Evolutionary conservation across 2,113 vertebrate species (phyloP).

Genomic region (Sylvia atricapilla): DNA sequence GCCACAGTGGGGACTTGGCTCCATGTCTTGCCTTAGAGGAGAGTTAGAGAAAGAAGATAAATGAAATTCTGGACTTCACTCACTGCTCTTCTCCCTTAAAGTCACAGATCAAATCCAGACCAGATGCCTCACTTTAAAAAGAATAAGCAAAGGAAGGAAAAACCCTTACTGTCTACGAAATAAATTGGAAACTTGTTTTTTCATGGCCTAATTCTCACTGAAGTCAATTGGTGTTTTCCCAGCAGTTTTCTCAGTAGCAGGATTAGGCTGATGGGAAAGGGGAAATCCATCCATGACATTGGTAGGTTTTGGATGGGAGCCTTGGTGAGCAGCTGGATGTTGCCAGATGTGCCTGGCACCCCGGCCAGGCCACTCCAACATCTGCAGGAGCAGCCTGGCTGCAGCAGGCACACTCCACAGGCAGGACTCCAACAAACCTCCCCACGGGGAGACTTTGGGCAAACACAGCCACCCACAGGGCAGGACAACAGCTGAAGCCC

Average conservation of each 20-base stretch:
- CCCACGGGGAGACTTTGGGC: neutral
- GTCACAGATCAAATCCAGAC: conserved; percentile 51
- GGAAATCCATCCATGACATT: fast-evolving
- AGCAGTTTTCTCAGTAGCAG: neutral
- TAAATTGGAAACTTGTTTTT: conserved; percentile 40
- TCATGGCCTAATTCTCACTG: neutral
- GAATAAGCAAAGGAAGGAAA: neutral
- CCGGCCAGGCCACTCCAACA: neutral
- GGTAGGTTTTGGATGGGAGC: neutral
- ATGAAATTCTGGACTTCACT: conserved; percentile 13
- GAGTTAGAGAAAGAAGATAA: conserved; percentile 15
- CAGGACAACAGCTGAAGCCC: neutral
- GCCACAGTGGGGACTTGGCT: neutral
- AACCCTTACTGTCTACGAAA: neutral
- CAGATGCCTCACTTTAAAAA: conserved; percentile 33
- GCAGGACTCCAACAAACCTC: neutral
- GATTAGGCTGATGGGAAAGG: neutral
- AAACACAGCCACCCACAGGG: fast-evolving
- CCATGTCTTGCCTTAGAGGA: neutral
- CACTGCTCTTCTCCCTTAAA: conserved; percentile 34
- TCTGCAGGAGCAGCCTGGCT: neutral
- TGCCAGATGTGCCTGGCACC: neutral
- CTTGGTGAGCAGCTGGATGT: neutral
- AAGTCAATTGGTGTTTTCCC: neutral
- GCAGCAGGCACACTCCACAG: fast-evolving